Conservation (phyloP, 2,113 vertebrate genomes). For the Amia ocellicauda region DNA sequence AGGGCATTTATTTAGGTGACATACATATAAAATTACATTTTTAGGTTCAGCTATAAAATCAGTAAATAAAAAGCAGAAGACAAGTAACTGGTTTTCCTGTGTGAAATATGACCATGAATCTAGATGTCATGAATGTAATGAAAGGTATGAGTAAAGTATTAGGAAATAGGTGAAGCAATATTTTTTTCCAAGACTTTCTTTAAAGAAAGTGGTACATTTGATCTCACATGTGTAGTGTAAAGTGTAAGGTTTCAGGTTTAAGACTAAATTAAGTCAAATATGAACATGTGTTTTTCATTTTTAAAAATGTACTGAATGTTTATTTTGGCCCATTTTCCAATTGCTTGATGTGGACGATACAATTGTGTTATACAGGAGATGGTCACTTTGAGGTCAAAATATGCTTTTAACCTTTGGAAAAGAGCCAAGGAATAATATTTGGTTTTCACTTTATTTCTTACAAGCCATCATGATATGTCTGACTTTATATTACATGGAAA, state of each 20-base stretch:
- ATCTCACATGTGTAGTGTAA: slow-evolving; percentile 37
- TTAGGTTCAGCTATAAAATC: too few species aligned
- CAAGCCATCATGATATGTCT: too few species aligned
- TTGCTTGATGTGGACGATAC: slow-evolving; percentile 38
- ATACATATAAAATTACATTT: too few species aligned
- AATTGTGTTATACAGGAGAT: slow-evolving; percentile 54
- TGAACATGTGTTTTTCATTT: slow-evolving; percentile 58
- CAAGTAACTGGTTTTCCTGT: too few species aligned
- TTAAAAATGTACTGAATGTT: slow-evolving; percentile 46
- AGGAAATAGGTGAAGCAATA: slow-evolving; percentile 26
- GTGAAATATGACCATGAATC: not conserved
- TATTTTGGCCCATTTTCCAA: slow-evolving; percentile 45
- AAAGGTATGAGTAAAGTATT: slow-evolving; percentile 10
- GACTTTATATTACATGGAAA: too few species aligned
- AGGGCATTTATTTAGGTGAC: too few species aligned
- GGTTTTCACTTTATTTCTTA: too few species aligned
- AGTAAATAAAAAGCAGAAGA: too few species aligned
- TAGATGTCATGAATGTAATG: not conserved
- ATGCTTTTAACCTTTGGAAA: slow-evolving; percentile 18
- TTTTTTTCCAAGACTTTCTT: slow-evolving; percentile 19
- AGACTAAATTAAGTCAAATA: slow-evolving; percentile 48
- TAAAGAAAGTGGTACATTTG: slow-evolving; percentile 38
- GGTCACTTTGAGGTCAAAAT: slow-evolving; percentile 39
- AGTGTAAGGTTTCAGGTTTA: slow-evolving; percentile 47
- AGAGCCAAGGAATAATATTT: slow-evolving; percentile 7